These are phyloP conservation scores for Drosophila suzukii DNA, from an alignment of 1,140 invertebrate genomes.

Conservation along the genomic window DNA sequence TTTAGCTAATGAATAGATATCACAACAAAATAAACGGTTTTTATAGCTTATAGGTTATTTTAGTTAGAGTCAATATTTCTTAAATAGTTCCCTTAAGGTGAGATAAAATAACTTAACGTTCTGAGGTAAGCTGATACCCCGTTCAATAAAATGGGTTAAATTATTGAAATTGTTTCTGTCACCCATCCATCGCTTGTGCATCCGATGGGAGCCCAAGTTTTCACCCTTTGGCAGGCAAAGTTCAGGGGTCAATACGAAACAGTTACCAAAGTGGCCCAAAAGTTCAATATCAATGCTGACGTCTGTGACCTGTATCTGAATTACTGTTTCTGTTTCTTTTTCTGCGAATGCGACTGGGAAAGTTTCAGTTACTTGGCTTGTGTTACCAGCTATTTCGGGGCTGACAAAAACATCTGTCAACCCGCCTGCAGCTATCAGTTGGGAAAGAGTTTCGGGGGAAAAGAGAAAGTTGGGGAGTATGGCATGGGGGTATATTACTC, in stretches of 20 bases:
- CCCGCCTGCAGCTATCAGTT: slow-evolving; percentile 36
- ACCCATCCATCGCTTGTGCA: slow-evolving; percentile 21
- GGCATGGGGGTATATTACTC: background rate
- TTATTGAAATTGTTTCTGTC: background rate
- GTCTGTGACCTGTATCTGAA: slow-evolving; percentile 18
- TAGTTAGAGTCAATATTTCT: no score
- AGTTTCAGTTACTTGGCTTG: slow-evolving; percentile 25
- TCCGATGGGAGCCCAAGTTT: background rate
- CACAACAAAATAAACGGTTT: no score
- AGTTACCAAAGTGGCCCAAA: slow-evolving; percentile 29
- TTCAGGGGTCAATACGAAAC: slow-evolving; percentile 37
- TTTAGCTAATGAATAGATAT: no score
- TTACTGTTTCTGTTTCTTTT: no score
- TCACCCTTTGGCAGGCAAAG: slow-evolving; percentile 17
- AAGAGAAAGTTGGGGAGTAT: background rate
- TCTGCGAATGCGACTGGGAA: slow-evolving; percentile 10
- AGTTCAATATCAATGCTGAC: slow-evolving; percentile 30
- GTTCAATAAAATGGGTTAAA: slow-evolving; percentile 1
- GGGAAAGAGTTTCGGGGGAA: background rate
- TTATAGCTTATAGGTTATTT: no score
- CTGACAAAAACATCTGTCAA: slow-evolving; percentile 26
- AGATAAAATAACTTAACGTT: no score
- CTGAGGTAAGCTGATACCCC: background rate
- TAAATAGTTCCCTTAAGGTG: no score
- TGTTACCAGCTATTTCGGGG: slow-evolving; percentile 18